These are phyloP conservation scores for Machaerirhynchus nigripectus DNA, from an alignment of 2,113 vertebrate genomes.

Conservation along the genomic window DNA sequence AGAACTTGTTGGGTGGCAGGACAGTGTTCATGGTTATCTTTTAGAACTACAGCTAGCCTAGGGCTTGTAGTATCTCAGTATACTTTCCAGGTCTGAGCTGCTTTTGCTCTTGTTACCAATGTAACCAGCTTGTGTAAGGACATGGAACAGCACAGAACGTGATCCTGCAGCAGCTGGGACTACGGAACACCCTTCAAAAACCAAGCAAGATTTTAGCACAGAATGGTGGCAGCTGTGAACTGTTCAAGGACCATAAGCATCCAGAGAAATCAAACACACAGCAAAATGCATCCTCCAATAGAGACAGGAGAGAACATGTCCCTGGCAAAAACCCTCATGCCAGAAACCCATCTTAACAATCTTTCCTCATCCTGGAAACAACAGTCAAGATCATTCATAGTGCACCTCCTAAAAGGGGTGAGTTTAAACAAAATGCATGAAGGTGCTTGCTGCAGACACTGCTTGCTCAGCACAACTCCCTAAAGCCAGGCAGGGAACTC, in stretches of 20 bases:
- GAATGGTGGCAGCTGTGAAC: not conserved
- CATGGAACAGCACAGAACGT: not conserved
- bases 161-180: not conserved
- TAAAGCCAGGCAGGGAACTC: not conserved
- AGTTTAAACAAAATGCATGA: not conserved
- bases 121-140: not conserved
- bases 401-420: not conserved
- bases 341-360: not conserved
- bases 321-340: not conserved
- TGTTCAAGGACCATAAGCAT: not conserved
- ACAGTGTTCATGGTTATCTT: not conserved
- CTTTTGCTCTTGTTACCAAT: not conserved
- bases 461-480: not conserved
- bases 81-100: not conserved
- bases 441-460: not conserved
- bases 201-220: not conserved
- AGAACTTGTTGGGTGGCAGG: not conserved
- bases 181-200: not conserved
- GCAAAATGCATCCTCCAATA: not conserved
- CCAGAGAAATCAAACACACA: not conserved
- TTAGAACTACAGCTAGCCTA: not conserved
- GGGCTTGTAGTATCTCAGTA: not conserved
- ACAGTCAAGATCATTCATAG: not conserved
- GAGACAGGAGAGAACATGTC: not conserved
- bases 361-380: not conserved